Conservation (phyloP, 2,113 vertebrate genomes). For the Okapia johnstoni region DNA sequence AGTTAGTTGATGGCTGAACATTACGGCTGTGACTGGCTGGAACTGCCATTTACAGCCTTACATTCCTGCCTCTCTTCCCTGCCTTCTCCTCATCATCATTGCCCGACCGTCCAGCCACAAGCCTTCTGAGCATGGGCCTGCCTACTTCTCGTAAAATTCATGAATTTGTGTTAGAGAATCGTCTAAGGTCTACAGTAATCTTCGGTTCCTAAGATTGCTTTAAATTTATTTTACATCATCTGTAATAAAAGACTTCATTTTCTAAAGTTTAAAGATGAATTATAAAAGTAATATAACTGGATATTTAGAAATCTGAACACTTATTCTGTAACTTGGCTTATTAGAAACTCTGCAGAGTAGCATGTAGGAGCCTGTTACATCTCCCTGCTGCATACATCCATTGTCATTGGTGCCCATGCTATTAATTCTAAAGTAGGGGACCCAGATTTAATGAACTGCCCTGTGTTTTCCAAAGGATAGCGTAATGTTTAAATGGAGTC, state of each 20-base stretch:
- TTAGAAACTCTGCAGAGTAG: neutral
- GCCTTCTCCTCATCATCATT: neutral
- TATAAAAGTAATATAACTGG: neutral
- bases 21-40: fast-evolving
- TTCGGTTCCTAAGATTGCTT: neutral
- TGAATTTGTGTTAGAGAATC: fast-evolving
- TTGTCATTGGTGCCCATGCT: fast-evolving
- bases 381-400: neutral
- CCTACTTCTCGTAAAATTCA: neutral
- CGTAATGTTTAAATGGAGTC: neutral
- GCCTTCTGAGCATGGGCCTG: fast-evolving
- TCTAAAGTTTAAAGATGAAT: neutral
- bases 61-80: fast-evolving
- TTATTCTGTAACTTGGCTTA: neutral
- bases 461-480: neutral
- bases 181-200: neutral
- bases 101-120: fast-evolving
- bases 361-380: neutral
- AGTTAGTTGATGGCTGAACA: fast-evolving
- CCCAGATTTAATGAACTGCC: neutral
- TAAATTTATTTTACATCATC: neutral
- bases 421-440: neutral
- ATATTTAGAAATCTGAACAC: neutral
- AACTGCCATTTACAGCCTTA: fast-evolving
- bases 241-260: neutral